Evolutionary conservation across 2,113 vertebrate genomes (phyloP).

Genomic region (Alligator sinensis): DNA sequence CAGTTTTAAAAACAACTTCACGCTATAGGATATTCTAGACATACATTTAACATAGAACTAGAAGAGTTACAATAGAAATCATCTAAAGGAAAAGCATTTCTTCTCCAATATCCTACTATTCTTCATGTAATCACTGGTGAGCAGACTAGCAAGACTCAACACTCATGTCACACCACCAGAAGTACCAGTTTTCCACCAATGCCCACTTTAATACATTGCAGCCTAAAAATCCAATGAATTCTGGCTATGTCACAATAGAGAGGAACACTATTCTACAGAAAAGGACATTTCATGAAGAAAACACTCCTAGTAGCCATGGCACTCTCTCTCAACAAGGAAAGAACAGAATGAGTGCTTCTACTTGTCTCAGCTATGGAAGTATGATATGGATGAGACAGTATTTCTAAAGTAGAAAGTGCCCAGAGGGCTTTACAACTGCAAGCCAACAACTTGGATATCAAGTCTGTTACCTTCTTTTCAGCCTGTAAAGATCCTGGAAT

Average conservation of each 20-base stretch:
- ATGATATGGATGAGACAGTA: conserved; percentile 18
- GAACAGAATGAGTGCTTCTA: not conserved
- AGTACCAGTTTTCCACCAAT: conserved; percentile 24
- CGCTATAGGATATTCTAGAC: too few species aligned
- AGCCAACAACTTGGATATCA: conserved; percentile 29
- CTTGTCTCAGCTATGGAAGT: conserved; percentile 11
- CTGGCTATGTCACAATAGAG: not conserved
- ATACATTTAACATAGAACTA: too few species aligned
- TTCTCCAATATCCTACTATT: not conserved
- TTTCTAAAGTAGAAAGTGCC: not conserved
- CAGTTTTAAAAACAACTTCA: too few species aligned
- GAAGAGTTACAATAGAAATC: too few species aligned
- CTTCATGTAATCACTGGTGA: conserved; percentile 38
- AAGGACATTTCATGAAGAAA: not conserved
- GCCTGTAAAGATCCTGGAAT: not conserved
- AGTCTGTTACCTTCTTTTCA: not conserved
- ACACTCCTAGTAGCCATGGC: not conserved
- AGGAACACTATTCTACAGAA: not conserved
- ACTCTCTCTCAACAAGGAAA: not conserved
- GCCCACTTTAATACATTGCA: not conserved
- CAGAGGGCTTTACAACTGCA: not conserved
- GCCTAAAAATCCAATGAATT: conserved; percentile 1
- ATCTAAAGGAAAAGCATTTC: not conserved
- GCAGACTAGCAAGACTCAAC: not conserved
- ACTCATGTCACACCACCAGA: not conserved